Evolutionary conservation across 2,113 vertebrate genomes (phyloP).

Genomic region (Nyctibius bracteatus): DNA sequence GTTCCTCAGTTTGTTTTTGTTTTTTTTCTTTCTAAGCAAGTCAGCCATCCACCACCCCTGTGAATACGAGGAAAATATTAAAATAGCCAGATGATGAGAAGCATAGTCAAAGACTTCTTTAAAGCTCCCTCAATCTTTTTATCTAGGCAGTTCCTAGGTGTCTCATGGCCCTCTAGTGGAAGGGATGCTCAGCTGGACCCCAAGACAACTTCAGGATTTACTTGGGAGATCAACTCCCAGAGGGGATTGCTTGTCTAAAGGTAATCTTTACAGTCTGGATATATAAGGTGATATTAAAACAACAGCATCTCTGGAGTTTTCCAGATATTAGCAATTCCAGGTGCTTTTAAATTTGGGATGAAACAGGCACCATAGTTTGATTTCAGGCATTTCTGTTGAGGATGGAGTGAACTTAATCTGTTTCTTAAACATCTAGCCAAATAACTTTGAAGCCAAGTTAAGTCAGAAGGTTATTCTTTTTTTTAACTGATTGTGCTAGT

Average conservation of each 20-base stretch:
- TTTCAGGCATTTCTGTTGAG: neutral
- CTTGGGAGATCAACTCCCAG: constrained; percentile 70
- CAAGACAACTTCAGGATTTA: constrained; percentile 72
- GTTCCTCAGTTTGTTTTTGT: neutral
- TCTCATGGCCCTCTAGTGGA: constrained; percentile 76
- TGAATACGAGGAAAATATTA: constrained; percentile 14
- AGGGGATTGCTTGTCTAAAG: constrained; percentile 71
- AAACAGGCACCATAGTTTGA: neutral
- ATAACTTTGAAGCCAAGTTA: neutral
- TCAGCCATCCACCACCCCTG: constrained; percentile 25
- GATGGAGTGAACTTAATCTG: neutral
- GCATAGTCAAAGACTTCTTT: constrained; percentile 60
- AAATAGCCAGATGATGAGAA: constrained; percentile 45
- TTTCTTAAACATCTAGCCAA: neutral
- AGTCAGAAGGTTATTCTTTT: neutral
- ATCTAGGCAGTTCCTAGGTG: constrained; percentile 74
- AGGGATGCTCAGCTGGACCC: constrained; percentile 73
- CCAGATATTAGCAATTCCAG: neutral
- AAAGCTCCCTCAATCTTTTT: constrained; percentile 74
- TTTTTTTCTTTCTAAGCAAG: neutral
- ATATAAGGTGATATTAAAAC: constrained; percentile 46
- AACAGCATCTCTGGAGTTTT: constrained; percentile 35
- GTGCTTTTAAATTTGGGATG: neutral
- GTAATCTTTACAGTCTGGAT: constrained; percentile 73
- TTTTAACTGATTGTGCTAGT: neutral